Conservation (phyloP, 2,797 vertebrate genomes). For the Cheracebus regulus region DNA sequence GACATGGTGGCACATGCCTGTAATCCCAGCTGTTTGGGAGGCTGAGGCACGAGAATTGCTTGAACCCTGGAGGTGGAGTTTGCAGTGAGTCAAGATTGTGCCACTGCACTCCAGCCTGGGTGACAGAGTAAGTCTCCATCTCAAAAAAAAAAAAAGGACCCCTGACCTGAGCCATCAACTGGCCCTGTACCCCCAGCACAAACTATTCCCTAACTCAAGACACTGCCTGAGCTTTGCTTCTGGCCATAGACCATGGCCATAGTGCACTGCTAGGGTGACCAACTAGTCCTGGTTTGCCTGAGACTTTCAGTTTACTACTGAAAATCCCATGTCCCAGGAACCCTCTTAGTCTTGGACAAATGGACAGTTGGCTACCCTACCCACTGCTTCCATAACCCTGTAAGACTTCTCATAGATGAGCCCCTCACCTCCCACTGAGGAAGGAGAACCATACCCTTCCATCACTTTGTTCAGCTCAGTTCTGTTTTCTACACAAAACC, state of each 20-base stretch:
- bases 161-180: neutral
- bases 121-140: too few relatives aligned
- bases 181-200: neutral
- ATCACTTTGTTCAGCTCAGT: neutral
- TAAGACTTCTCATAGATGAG: neutral
- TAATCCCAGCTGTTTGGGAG: too few relatives aligned
- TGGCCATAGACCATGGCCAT: neutral
- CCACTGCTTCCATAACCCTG: fast-evolving
- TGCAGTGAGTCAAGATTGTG: too few relatives aligned
- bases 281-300: neutral
- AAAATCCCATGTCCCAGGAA: neutral
- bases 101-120: too few relatives aligned
- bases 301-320: neutral
- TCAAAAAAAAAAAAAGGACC: neutral
- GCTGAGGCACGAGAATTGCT: too few relatives aligned
- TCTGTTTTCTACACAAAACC: neutral
- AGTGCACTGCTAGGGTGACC: neutral
- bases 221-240: neutral
- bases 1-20: too few relatives aligned
- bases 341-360: neutral
- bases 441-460: neutral
- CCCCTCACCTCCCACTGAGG: neutral
- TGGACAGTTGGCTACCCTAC: neutral
- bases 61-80: too few relatives aligned
- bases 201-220: neutral